Percentiles rank a stretch among this genome's conserved stretches.
These are phyloP conservation scores for Troides aeacus DNA, from an alignment of 2,888 invertebrate species.

Conservation along the genomic window DNA sequence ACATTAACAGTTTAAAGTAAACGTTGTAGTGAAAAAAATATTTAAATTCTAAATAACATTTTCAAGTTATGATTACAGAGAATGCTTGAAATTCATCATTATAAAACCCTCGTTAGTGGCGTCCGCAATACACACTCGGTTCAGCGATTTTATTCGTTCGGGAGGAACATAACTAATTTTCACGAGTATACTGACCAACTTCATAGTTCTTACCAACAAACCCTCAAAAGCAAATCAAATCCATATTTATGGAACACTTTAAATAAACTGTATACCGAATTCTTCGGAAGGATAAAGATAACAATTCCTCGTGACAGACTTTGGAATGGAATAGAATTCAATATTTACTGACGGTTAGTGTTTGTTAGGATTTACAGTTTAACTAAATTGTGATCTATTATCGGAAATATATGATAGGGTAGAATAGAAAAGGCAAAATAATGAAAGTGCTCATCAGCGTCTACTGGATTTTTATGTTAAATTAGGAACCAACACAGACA, in stretches of 20 bases:
- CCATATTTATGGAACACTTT: background rate
- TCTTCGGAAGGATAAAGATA: background rate
- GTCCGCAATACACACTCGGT: conserved; percentile 71
- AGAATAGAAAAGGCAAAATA: too few species aligned
- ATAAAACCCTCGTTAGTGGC: conserved; percentile 64
- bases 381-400: too few species aligned
- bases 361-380: too few species aligned
- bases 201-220: conserved; percentile 30
- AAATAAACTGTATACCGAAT: background rate
- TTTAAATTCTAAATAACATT: conserved; percentile 23
- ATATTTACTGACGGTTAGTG: too few species aligned
- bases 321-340: background rate
- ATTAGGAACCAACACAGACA: too few species aligned
- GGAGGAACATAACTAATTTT: conserved; percentile 52
- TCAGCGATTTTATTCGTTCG: conserved; percentile 60
- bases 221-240: conserved; percentile 20
- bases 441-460: too few species aligned
- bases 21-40: conserved; percentile 12
- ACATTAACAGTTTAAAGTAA: conserved; percentile 13
- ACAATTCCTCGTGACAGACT: background rate
- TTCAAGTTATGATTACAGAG: conserved; percentile 43
- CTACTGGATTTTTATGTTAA: too few species aligned
- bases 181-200: conserved; percentile 52
- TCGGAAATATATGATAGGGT: too few species aligned
- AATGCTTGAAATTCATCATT: conserved; percentile 60